phyloP scores from a whole-genome alignment of 2,113 vertebrate genomes.

The Sula dactylatra region DNA sequence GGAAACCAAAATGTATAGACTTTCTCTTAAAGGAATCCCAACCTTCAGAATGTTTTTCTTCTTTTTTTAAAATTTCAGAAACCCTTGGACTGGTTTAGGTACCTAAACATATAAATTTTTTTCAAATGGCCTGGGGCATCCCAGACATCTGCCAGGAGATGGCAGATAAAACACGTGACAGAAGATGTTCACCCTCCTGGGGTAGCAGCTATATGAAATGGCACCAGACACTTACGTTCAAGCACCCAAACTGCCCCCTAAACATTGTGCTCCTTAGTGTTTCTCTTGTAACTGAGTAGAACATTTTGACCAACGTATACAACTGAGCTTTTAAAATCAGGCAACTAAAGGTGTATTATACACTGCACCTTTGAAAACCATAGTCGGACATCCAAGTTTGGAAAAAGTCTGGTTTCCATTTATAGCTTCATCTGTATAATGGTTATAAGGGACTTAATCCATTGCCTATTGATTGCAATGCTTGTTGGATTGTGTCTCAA shows the following conservation, averaged over 20 bases:
- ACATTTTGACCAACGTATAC: background rate
- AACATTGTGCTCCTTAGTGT: accelerated
- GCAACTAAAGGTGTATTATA: background rate
- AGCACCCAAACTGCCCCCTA: background rate
- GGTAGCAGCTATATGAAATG: background rate
- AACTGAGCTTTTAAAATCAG: background rate
- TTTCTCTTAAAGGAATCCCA: background rate
- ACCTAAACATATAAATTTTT: background rate
- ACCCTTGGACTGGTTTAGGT: background rate
- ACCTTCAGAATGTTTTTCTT: background rate
- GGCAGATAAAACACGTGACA: background rate
- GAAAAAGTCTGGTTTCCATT: background rate
- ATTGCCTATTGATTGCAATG: background rate
- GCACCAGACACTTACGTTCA: background rate
- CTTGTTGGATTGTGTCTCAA: background rate
- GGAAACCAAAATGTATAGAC: background rate
- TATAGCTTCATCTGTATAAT: background rate
- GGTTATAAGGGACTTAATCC: background rate
- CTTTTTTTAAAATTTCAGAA: background rate
- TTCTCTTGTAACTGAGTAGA: background rate
- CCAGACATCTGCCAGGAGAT: background rate
- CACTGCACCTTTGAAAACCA: background rate
- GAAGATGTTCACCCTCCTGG: background rate
- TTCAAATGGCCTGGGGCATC: background rate
- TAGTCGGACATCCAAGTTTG: background rate